Evolutionary conservation across 1,140 invertebrate species (phyloP), one percentile per base, ranked within the genome.

Genomic region (Leptinotarsa defecta): DNA sequence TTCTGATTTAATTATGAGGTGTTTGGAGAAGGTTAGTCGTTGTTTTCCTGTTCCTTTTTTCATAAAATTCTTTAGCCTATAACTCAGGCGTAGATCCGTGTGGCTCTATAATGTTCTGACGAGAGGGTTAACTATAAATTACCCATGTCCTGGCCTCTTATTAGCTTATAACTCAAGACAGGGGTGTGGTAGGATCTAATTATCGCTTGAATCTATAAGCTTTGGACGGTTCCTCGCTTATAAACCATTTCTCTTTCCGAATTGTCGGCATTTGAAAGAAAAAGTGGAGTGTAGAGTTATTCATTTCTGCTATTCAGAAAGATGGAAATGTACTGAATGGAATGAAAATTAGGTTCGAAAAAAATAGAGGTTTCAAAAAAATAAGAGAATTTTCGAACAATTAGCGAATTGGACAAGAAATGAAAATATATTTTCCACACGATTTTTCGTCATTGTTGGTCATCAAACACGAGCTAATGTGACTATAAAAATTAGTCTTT

Each of bases 81-180:
- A 70, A 70, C 34, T 57, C 68, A 70, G 19, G 13, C n/a, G 22
- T n/a, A 68, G 34, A 22, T 11, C 34, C 34, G 71, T 62, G 57
- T 70, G 64, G 22, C 27, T 65, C 64, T 34, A 24, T n/a, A 67
- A 27, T 74, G 48, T 61, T 65, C 64, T 6, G 73, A 65, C 78
- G 80, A 76, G 74, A 78, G 78, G 78, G 77, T 80, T 78, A 79
- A 82, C 82, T 81, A 83, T 83, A 83, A 83, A 83, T 83, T 83
- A 82, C 76, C 71, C 81, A 78, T 81, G 79, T 79, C 78, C 76
- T 76, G 75, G 77, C 78, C 71, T 82, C 82, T 83, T 83, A 83
- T 83, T 83, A 83, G 80, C 78, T 83, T 83, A 82, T 82, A 83
- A 83, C 82, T 83, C 80, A 82, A 81, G 81, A 82, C 80, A 80